phyloP scores from a whole-genome alignment of 1,140 invertebrate genomes.

The Hirudo medicinalis region DNA sequence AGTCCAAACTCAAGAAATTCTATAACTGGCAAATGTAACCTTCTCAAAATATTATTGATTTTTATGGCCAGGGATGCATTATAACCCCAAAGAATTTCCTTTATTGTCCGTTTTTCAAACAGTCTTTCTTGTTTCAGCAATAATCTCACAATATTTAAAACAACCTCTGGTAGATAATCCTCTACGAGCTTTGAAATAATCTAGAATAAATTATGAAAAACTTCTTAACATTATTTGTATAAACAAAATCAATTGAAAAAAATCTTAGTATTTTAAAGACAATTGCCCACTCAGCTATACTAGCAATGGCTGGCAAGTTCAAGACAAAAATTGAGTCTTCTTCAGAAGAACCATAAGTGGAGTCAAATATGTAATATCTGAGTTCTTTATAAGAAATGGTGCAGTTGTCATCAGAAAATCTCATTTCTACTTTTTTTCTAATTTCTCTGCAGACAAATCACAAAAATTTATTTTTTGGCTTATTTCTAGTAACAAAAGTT shows the following conservation, averaged over 20 bases:
- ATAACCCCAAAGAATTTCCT: neutral
- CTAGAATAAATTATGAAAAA: neutral
- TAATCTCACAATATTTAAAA: neutral
- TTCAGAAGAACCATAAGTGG: too few species aligned
- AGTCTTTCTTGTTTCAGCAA: slow-evolving; percentile 1
- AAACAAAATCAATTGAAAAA: neutral
- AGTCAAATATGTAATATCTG: neutral
- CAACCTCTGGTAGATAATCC: neutral
- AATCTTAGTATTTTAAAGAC: neutral
- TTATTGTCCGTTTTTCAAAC: neutral
- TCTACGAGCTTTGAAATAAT: slow-evolving; percentile 1
- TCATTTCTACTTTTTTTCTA: neutral
- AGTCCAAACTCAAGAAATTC: slow-evolving; percentile 1
- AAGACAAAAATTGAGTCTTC: too few species aligned
- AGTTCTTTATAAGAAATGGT: slow-evolving; percentile 6
- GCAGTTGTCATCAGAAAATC: too few species aligned
- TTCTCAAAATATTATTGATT: neutral
- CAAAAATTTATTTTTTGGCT: neutral
- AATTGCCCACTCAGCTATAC: neutral
- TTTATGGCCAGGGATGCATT: neutral
- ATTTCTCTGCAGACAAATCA: neutral
- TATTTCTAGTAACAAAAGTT: neutral
- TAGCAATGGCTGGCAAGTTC: neutral
- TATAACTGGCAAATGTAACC: neutral
- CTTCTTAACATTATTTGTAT: neutral